phyloP scores from a whole-genome alignment of 2,797 vertebrate genomes.

The Lemur catta region DNA sequence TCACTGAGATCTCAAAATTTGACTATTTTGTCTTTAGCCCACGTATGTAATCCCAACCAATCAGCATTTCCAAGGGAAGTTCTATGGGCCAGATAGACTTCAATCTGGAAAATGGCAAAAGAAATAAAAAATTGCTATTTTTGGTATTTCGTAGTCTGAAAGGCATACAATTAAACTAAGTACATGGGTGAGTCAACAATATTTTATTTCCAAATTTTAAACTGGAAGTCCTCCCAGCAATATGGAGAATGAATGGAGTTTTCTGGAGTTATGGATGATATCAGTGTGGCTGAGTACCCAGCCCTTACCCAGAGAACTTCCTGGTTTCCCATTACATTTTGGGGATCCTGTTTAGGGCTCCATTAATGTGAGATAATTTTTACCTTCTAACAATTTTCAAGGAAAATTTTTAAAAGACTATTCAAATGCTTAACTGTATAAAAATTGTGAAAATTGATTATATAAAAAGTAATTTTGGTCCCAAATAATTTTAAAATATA shows the following conservation, averaged over 20 bases:
- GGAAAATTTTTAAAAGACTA: not conserved
- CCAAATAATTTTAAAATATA: constrained; percentile 6
- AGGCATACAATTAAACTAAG: not conserved
- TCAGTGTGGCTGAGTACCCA: not conserved
- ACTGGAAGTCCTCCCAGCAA: not conserved
- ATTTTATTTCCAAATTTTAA: not conserved
- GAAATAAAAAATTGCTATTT: not conserved
- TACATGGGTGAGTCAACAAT: not conserved
- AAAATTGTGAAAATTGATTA: not conserved
- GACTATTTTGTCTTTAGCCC: not conserved
- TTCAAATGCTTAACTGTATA: not conserved
- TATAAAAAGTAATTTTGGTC: not conserved
- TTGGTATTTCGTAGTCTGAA: not conserved
- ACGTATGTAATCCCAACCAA: not conserved
- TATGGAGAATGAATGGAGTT: accelerated
- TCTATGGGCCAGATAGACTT: not conserved
- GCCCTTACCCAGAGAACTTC: not conserved
- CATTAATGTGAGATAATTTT: not conserved
- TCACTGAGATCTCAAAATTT: not conserved
- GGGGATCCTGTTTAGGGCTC: not conserved
- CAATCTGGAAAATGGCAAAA: not conserved
- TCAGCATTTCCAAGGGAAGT: not conserved
- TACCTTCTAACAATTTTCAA: not conserved
- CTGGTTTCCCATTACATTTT: not conserved
- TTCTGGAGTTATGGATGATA: not conserved